Conservation (phyloP, 2,888 invertebrate species). For the Cantharis flavilabris region DNA sequence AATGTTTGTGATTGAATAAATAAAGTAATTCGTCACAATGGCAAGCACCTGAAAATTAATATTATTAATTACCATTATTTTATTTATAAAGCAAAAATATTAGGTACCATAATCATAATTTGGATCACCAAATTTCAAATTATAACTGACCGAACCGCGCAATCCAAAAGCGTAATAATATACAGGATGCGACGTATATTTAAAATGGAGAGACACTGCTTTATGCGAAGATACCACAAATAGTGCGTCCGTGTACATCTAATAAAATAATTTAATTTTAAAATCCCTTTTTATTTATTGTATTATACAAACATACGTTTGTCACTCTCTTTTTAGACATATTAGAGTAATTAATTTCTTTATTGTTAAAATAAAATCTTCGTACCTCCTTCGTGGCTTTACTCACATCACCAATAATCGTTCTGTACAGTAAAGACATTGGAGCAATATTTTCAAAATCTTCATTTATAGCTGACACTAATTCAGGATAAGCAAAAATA, state of each 20-base stretch:
- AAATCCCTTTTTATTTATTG: background rate
- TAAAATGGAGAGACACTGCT: background rate
- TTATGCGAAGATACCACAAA: background rate
- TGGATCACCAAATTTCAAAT: background rate
- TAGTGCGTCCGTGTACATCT: background rate
- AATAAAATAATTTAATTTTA: background rate
- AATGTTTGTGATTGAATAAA: background rate
- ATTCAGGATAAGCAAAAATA: background rate
- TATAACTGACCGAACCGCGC: background rate
- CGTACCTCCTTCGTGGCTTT: background rate
- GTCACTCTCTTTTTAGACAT: background rate
- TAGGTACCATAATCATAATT: background rate
- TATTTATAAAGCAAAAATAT: background rate
- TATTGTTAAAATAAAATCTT: background rate
- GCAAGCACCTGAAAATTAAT: background rate
- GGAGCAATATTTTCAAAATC: background rate
- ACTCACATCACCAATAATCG: background rate
- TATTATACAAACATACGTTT: background rate
- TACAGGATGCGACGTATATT: background rate
- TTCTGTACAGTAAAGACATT: background rate
- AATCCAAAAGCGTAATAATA: background rate
- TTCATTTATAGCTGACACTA: background rate
- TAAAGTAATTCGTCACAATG: background rate
- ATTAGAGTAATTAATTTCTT: background rate
- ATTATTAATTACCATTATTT: background rate